These are phyloP conservation scores for Trissolcus basalis DNA, from an alignment of 1,140 invertebrate genomes.

Conservation along the genomic window DNA sequence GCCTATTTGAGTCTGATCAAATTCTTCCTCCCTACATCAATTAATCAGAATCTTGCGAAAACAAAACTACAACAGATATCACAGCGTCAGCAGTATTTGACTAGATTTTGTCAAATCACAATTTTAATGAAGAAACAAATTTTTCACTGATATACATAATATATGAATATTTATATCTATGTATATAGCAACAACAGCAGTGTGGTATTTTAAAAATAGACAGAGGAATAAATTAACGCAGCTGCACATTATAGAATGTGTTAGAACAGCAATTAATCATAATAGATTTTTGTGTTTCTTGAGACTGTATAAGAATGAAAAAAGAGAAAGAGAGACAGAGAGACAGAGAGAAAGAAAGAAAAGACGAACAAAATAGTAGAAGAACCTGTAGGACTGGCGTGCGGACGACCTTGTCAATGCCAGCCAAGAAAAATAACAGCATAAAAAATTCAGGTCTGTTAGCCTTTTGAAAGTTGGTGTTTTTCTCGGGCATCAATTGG, in stretches of 20 bases:
- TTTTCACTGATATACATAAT: too few species aligned
- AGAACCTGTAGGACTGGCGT: slow-evolving; percentile 22
- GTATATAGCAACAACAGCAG: too few species aligned
- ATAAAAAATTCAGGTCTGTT: slow-evolving; percentile 13
- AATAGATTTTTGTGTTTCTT: slow-evolving; percentile 5
- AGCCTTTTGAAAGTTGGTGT: slow-evolving; percentile 19
- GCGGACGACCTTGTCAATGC: slow-evolving; percentile 45
- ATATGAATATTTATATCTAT: too few species aligned
- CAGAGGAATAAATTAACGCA: neutral
- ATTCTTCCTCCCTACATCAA: slow-evolving; percentile 10
- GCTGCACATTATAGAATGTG: slow-evolving; percentile 8
- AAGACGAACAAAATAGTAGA: slow-evolving; percentile 19
- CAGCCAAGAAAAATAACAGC: slow-evolving; percentile 36
- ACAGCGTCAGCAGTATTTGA: too few species aligned
- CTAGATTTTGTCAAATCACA: too few species aligned
- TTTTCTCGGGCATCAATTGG: slow-evolving; percentile 17
- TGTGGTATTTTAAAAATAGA: neutral
- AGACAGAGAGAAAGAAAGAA: slow-evolving; percentile 1
- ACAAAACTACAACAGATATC: too few species aligned
- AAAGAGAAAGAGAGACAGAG: slow-evolving; percentile 4
- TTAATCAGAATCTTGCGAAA: neutral
- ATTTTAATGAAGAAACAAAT: too few species aligned
- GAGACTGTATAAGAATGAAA: slow-evolving; percentile 1
- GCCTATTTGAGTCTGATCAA: slow-evolving; percentile 22
- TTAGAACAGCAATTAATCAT: slow-evolving; percentile 16